Conservation (phyloP, 2,888 invertebrate species). For the Tachina lurida region DNA sequence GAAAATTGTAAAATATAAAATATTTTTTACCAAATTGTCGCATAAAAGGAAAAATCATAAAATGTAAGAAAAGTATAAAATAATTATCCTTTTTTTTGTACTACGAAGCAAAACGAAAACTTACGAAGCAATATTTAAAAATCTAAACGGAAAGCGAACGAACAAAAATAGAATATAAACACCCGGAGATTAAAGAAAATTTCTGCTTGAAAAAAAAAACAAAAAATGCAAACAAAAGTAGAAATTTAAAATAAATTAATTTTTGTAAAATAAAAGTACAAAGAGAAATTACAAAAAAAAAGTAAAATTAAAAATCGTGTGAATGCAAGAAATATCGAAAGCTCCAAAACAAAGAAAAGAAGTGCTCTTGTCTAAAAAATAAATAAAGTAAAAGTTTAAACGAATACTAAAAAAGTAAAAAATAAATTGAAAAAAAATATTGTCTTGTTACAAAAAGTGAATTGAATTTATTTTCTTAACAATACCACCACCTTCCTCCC, state of each 20-base stretch:
- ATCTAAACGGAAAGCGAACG: slow-evolving; percentile 19
- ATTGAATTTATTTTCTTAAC: neutral
- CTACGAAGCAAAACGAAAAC: slow-evolving; percentile 65
- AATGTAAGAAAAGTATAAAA: slow-evolving; percentile 19
- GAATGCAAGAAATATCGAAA: slow-evolving; percentile 33
- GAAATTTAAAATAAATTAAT: slow-evolving; percentile 33
- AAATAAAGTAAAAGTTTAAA: neutral
- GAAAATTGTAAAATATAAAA: slow-evolving; percentile 48
- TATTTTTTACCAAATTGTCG: slow-evolving; percentile 14
- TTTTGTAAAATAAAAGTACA: slow-evolving; percentile 51
- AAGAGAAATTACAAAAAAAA: slow-evolving; percentile 63
- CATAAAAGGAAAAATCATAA: slow-evolving; percentile 47
- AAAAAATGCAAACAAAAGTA: slow-evolving; percentile 37
- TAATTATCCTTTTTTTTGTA: slow-evolving; percentile 51
- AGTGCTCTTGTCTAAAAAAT: slow-evolving; percentile 44
- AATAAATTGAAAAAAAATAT: slow-evolving; percentile 1
- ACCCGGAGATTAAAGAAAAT: slow-evolving; percentile 64
- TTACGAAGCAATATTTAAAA: slow-evolving; percentile 65
- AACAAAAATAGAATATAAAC: slow-evolving; percentile 40
- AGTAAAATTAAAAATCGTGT: slow-evolving; percentile 42
- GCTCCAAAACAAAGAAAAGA: slow-evolving; percentile 4
- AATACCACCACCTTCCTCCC: neutral
- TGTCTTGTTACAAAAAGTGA: slow-evolving; percentile 14
- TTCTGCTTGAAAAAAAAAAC: slow-evolving; percentile 46
- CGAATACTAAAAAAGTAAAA: slow-evolving; percentile 12